Evolutionary conservation across 2,113 vertebrate genomes (phyloP), one percentile per base, ranked within the genome.

Genomic region (Peromyscus leucopus): DNA sequence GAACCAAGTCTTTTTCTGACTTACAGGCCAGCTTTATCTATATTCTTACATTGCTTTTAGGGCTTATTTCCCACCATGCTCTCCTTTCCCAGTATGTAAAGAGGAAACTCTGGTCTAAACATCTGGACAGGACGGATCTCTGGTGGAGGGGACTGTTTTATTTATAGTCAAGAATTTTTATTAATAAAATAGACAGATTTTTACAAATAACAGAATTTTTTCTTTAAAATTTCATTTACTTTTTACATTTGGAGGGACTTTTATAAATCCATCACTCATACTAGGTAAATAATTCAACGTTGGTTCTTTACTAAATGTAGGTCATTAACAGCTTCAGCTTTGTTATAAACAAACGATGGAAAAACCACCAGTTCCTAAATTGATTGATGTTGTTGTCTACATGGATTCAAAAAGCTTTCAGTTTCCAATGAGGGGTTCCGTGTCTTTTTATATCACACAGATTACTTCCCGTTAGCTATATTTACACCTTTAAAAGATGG

Each of bases 251-350:
- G 5, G 84, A 85, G 88, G 8, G 16, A 78, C n/a, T 90, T 21
- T 11, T 72, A 87, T 90, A 96, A 96, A 83, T 28, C 55, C n/a
- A 91, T 88, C 57, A 85, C 51, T 6, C 9, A 90, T 90, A 83
- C 33, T 93, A 92, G 4, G 89, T n/a, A 92, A 95, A 80, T 83
- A 87, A 69, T 74, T 94, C 63, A 95, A 74, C 84, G 21, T 51
- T 87, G 4, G 65, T 90, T 92, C 7, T 82, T 95, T 63, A 87
- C 26, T 63, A 88, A 92, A 96, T 88, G 89, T 83, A 42, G 57
- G 28, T 88, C 75, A 96, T 42, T 69, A 67, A 59, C 89, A 8
- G 87, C 33, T 74, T 90, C 26, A 7, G 59, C 59, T 19, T 63
- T 4, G 1, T 63, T 59, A 83, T 94, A 79, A 92, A 89, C 5